Percentiles rank a stretch among this genome's conserved stretches.
These are phyloP conservation scores for Apantesis nais DNA, from an alignment of 2,888 invertebrate genomes.

Conservation along the genomic window DNA sequence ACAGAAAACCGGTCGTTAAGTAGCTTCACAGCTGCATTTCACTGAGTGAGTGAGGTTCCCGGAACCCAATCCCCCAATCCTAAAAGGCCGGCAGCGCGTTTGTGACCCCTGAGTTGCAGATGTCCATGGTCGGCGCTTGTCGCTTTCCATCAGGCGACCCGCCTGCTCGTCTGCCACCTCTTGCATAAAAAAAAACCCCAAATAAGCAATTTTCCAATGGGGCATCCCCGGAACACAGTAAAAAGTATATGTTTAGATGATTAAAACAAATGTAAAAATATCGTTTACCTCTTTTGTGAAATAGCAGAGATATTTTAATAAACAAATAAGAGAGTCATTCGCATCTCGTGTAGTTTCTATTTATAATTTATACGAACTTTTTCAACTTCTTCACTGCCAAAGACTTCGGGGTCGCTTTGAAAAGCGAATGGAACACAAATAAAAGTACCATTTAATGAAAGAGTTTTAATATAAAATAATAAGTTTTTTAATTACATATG, in stretches of 20 bases:
- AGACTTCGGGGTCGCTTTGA: conserved; percentile 16
- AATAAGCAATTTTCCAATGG: too few species aligned
- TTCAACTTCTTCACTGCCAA: conserved; percentile 28
- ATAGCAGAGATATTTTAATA: conserved; percentile 19
- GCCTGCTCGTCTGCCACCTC: too few species aligned
- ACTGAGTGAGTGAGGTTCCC: too few species aligned
- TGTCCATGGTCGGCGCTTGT: too few species aligned
- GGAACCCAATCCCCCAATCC: too few species aligned
- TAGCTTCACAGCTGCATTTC: too few species aligned
- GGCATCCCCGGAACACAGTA: not conserved
- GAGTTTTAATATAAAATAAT: conserved; percentile 29
- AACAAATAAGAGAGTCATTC: conserved; percentile 13
- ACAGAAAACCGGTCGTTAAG: too few species aligned
- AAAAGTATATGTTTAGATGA: too few species aligned
- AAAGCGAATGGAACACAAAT: conserved; percentile 33
- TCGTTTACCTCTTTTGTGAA: not conserved
- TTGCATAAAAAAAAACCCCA: too few species aligned
- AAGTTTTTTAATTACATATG: conserved; percentile 20
- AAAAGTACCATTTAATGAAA: conserved; percentile 44
- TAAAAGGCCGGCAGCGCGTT: too few species aligned
- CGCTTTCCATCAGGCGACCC: too few species aligned
- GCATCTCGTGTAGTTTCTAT: conserved; percentile 1
- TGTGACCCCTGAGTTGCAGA: too few species aligned
- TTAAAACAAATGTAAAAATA: not conserved
- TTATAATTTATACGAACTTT: conserved; percentile 40